These are phyloP conservation scores for Heteromormyrus szaboi DNA, from an alignment of 2,797 vertebrate species.

Conservation along the genomic window DNA sequence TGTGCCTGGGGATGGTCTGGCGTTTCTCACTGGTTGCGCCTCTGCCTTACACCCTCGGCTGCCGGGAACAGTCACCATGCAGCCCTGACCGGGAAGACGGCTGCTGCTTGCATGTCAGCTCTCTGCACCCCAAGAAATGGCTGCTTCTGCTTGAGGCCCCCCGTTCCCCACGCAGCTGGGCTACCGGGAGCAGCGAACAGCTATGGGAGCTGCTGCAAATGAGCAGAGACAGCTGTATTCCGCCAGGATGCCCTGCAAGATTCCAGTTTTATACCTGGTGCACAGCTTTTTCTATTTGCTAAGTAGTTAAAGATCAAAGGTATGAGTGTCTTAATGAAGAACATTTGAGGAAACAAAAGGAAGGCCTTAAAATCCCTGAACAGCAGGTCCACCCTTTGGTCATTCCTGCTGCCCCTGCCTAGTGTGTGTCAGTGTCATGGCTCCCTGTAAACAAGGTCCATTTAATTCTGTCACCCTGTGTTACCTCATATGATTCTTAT, in stretches of 20 bases:
- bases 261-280: neutral
- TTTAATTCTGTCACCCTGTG: conserved; percentile 60
- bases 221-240: neutral
- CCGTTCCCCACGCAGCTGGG: conserved; percentile 10
- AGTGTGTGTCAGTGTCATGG: conserved; percentile 22
- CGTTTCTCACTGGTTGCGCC: neutral
- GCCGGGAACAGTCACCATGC: neutral
- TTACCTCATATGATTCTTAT: conserved; percentile 24
- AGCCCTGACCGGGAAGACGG: neutral
- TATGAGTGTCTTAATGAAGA: neutral
- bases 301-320: neutral
- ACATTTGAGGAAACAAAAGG: neutral
- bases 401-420: conserved; percentile 41
- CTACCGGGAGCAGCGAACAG: conserved; percentile 38
- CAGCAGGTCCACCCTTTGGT: neutral
- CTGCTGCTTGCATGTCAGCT: conserved; percentile 27
- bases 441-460: conserved; percentile 52
- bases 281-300: neutral
- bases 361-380: neutral
- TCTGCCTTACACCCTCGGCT: conserved; percentile 11
- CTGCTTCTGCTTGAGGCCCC: conserved; percentile 36
- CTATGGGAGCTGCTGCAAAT: conserved; percentile 24
- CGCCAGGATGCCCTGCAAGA: neutral
- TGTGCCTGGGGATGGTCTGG: neutral
- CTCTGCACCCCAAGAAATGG: conserved; percentile 32